These are phyloP conservation scores for Stomorhina lunata DNA, from an alignment of 2,888 invertebrate genomes.

Conservation along the genomic window DNA sequence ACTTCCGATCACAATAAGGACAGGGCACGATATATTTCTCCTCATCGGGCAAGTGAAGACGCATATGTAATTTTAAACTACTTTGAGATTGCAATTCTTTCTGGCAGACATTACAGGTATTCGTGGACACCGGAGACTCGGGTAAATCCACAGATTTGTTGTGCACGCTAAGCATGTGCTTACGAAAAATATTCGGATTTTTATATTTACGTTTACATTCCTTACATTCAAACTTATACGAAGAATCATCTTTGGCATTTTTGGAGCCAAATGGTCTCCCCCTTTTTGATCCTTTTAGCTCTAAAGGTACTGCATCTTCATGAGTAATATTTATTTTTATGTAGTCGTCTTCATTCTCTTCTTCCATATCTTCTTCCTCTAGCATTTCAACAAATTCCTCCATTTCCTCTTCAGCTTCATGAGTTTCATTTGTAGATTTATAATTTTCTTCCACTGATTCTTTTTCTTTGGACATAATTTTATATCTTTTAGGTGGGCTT, in stretches of 20 bases:
- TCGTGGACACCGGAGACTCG: constrained; percentile 35
- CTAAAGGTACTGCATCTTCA: not conserved
- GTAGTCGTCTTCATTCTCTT: constrained; percentile 13
- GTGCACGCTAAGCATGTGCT: constrained; percentile 68
- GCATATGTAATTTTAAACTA: constrained; percentile 66
- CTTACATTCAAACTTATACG: constrained; percentile 52
- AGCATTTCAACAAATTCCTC: constrained; percentile 30
- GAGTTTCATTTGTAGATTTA: not conserved
- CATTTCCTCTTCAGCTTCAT: not conserved
- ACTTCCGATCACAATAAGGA: constrained; percentile 69
- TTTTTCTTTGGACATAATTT: constrained; percentile 16
- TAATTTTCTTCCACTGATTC: constrained; percentile 16
- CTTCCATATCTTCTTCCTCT: constrained; percentile 34
- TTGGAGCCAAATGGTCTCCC: constrained; percentile 48
- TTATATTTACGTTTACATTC: constrained; percentile 65
- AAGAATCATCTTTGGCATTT: not conserved
- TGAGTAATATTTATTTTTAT: not conserved
- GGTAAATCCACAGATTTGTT: constrained; percentile 59
- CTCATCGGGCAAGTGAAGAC: constrained; percentile 69
- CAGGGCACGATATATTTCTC: constrained; percentile 71
- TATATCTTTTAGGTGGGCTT: not conserved
- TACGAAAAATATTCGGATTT: constrained; percentile 67
- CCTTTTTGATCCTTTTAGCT: constrained; percentile 28
- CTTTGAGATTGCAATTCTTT: constrained; percentile 66
- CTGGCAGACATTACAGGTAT: constrained; percentile 64